Evolutionary conservation across 2,888 invertebrate species (phyloP).

Genomic region (Noctua pronuba): DNA sequence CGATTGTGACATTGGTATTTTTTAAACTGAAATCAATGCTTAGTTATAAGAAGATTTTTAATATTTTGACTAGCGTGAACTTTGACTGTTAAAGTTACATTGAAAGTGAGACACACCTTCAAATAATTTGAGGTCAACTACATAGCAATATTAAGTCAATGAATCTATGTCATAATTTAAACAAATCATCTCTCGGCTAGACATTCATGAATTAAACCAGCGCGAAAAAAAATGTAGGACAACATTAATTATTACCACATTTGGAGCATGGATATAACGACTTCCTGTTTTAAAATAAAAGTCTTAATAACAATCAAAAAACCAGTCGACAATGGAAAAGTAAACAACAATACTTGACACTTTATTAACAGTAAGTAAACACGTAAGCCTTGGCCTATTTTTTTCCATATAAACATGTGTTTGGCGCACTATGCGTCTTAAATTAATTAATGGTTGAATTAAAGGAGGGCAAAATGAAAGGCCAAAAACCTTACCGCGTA

Average conservation of each 20-base stretch:
- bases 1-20: slow-evolving; percentile 43
- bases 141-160: slow-evolving; percentile 21
- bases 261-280: slow-evolving; percentile 34
- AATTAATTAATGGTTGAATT: slow-evolving; percentile 84
- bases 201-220: not conserved
- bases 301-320: slow-evolving; percentile 33
- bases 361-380: slow-evolving; percentile 33
- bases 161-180: slow-evolving; percentile 33
- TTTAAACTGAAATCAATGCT: slow-evolving; percentile 19
- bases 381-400: slow-evolving; percentile 58
- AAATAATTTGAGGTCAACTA: slow-evolving; percentile 30
- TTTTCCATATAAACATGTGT: slow-evolving; percentile 42
- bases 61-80: slow-evolving; percentile 37
- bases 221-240: not conserved
- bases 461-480: slow-evolving; percentile 85
- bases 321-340: slow-evolving; percentile 57
- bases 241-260: slow-evolving; percentile 12
- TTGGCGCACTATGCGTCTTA: slow-evolving; percentile 67
- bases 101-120: slow-evolving; percentile 52
- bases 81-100: slow-evolving; percentile 33
- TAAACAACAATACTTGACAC: slow-evolving; percentile 39
- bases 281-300: slow-evolving; percentile 50
- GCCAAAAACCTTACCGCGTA: slow-evolving; percentile 87
- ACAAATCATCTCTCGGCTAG: not conserved
- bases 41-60: slow-evolving; percentile 3